phyloP scores from a whole-genome alignment of 1,140 invertebrate species.

The Leguminivora glycinivorella region DNA sequence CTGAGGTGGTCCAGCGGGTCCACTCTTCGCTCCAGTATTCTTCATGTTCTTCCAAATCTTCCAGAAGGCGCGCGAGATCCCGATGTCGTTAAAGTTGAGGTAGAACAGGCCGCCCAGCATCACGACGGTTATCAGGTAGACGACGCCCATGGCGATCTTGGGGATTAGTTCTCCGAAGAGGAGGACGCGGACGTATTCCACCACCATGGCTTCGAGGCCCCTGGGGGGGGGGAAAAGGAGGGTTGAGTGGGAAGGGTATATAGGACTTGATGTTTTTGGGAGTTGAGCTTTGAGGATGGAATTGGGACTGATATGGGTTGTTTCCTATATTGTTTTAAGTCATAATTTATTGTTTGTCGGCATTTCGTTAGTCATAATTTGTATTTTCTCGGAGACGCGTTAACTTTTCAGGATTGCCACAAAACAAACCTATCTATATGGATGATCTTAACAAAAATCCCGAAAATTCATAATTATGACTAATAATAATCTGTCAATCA shows the following conservation, averaged over 20 bases:
- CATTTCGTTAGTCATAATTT: no score
- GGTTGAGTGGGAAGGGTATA: slow-evolving; percentile 33
- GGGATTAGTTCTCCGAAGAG: slow-evolving; percentile 87
- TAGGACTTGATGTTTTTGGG: slow-evolving; percentile 29
- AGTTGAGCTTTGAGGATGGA: background rate
- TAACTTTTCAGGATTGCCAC: no score
- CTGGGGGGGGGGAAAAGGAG: slow-evolving; percentile 65
- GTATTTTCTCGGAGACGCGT: no score
- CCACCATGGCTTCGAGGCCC: slow-evolving; percentile 92
- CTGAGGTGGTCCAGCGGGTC: background rate
- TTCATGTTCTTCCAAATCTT: slow-evolving; percentile 84
- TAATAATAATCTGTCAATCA: no score
- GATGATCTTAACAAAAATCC: no score
- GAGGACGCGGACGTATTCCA: slow-evolving; percentile 90
- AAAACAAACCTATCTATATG: no score
- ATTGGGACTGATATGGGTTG: no score
- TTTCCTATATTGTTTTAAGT: no score
- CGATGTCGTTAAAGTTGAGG: slow-evolving; percentile 93
- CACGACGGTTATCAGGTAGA: slow-evolving; percentile 85
- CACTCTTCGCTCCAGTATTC: background rate
- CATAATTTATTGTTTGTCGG: no score
- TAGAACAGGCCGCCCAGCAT: slow-evolving; percentile 92
- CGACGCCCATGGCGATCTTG: slow-evolving; percentile 84
- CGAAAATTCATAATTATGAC: no score
- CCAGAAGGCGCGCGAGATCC: slow-evolving; percentile 87